phyloP scores from a whole-genome alignment of 2,113 vertebrate genomes.

The Helogale parvula region DNA sequence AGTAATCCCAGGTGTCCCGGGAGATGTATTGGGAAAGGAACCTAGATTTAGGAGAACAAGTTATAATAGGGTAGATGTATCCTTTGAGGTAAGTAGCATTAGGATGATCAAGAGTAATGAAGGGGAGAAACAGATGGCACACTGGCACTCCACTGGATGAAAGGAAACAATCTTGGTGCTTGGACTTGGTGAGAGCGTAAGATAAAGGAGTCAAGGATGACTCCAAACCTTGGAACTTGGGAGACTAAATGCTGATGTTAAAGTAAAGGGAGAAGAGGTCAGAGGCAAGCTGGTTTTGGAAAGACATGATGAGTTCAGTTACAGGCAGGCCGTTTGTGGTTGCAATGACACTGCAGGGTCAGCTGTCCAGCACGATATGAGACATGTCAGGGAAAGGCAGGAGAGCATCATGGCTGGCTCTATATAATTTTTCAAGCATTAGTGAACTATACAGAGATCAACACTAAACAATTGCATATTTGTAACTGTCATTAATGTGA shows the following conservation, averaged over 20 bases:
- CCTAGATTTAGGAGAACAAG: background rate
- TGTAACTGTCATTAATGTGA: background rate
- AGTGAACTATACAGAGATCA: background rate
- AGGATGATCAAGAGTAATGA: background rate
- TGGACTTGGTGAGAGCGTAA: background rate
- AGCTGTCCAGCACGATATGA: background rate
- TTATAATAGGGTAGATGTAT: background rate
- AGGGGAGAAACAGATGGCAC: background rate
- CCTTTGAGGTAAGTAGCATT: background rate
- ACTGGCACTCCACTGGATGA: background rate
- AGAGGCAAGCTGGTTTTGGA: background rate
- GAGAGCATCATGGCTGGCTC: background rate
- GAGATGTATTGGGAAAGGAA: background rate
- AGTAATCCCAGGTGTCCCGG: background rate
- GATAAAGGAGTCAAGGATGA: background rate
- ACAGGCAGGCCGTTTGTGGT: background rate
- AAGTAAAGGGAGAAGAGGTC: background rate
- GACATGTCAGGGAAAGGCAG: background rate
- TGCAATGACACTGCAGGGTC: background rate
- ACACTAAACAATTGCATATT: background rate
- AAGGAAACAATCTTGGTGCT: background rate
- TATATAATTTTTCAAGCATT: background rate
- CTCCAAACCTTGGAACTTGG: background rate
- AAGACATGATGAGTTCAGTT: background rate
- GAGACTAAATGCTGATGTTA: background rate